Percentiles rank a stretch among this genome's conserved stretches.
Conservation (phyloP, 1,140 invertebrate genomes). For the Antheraea mylitta region DNA sequence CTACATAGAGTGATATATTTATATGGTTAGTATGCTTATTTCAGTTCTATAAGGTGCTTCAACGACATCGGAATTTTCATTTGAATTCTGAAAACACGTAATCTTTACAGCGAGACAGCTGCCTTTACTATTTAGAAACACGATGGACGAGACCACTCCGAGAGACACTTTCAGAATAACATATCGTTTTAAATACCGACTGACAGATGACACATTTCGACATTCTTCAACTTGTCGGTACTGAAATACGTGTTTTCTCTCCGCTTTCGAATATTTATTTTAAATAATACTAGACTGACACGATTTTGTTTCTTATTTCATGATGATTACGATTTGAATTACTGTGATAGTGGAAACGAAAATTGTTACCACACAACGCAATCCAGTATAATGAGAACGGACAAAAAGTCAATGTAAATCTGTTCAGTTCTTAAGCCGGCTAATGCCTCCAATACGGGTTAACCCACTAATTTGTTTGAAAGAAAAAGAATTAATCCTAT, state of each 20-base stretch:
- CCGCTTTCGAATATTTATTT: constrained; percentile 58
- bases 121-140: constrained; percentile 61
- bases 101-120: constrained; percentile 61
- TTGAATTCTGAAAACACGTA: constrained; percentile 43
- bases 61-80: constrained; percentile 45
- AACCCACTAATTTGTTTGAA: constrained; percentile 49
- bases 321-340: not conserved
- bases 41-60: not conserved
- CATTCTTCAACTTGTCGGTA: constrained; percentile 76
- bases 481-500: constrained; percentile 10
- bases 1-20: too few relatives aligned
- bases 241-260: constrained; percentile 57
- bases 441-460: constrained; percentile 48
- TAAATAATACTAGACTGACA: constrained; percentile 14
- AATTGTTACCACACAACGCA: constrained; percentile 25
- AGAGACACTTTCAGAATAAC: constrained; percentile 63
- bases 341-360: not conserved
- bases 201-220: constrained; percentile 78
- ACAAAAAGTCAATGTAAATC: constrained; percentile 48
- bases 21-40: not conserved
- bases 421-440: constrained; percentile 39
- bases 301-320: constrained; percentile 28
- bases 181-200: constrained; percentile 75
- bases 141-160: constrained; percentile 43
- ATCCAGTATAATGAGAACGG: constrained; percentile 54